Evolutionary conservation across 2,888 invertebrate species (phyloP).

Genomic region (Eustalomyia histrio): DNA sequence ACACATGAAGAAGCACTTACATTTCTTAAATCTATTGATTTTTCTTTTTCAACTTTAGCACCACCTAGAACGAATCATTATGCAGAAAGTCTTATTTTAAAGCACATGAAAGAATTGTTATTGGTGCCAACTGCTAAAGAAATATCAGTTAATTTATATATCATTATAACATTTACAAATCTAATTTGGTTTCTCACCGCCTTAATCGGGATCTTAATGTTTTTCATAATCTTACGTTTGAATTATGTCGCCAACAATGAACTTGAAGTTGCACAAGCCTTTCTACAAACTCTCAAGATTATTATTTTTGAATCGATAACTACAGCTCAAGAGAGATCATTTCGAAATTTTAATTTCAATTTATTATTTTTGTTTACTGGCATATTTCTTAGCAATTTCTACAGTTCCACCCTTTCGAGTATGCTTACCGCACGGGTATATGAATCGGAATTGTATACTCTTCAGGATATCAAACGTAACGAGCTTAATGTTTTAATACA

Average conservation of each 20-base stretch:
- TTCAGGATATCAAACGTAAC: conserved; percentile 67
- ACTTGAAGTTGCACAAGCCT: background rate
- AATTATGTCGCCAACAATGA: background rate
- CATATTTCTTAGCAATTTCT: conserved; percentile 69
- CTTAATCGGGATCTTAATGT: background rate
- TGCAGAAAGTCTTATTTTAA: background rate
- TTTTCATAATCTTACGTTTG: background rate
- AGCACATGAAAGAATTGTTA: background rate
- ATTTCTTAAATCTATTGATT: background rate
- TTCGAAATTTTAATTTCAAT: conserved; percentile 52
- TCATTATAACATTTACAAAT: conserved; percentile 11
- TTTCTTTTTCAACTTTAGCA: background rate
- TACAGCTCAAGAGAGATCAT: conserved; percentile 30
- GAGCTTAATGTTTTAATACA: conserved; percentile 63
- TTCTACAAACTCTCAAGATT: background rate
- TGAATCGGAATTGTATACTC: conserved; percentile 66
- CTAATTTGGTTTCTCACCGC: background rate
- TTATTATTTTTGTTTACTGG: conserved; percentile 63
- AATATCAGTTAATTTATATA: conserved; percentile 18
- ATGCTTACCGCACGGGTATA: conserved; percentile 68
- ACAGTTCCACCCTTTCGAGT: conserved; percentile 67
- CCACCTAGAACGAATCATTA: background rate
- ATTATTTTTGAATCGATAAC: conserved; percentile 31
- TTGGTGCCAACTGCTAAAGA: conserved; percentile 21
- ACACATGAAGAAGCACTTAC: background rate